Base-by-base conservation (phyloP, 1,140 invertebrate species). In the Eurytemora carolleeae region DNA sequence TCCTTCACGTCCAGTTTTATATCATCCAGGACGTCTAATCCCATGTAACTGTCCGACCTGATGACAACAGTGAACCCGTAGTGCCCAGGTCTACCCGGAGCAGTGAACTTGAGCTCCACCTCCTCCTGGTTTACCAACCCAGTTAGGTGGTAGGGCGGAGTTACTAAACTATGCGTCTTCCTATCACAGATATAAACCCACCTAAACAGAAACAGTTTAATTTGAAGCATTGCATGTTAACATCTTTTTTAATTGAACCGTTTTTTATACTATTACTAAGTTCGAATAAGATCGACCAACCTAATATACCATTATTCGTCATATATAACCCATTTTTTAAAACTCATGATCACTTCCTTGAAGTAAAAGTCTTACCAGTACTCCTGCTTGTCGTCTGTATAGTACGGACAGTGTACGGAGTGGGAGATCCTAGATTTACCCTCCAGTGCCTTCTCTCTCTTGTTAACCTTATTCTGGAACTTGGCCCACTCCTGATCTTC, bases 151-250 rank as follows among this genome's bases (percentile, higher is more conserved):
- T 87, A 84, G 52, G 94, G 91, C 57, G 86, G 82, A 44, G 93
- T 93, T 20, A 96, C 78, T 55, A 98, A 74, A 55, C 85, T 84
- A 65, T 83, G 81, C 63, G 83, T 86, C 73, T 97, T 97, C 62
- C 86, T 80, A 75, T 98, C 94, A 72, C 86, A 86, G 63, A 98
- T 83, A 73, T 98, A 98, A 21, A 94, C 84, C 92, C 93, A 98
- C 31, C 31, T 44, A 44, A 44, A 44, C n/a, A 44, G n/a, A 44
- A n/a, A n/a, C n/a, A n/a, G n/a, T n/a, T n/a, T n/a, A n/a, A n/a
- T n/a, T n/a, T n/a, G n/a, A n/a, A n/a, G n/a, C n/a, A n/a, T n/a
- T n/a, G n/a, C n/a, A n/a, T n/a, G n/a, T n/a, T n/a, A n/a, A n/a
- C n/a, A n/a, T n/a, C n/a, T n/a, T n/a, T n/a, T n/a, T n/a, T n/a